Conservation (phyloP, 2,888 invertebrate species). For the Brenthis hecate region DNA sequence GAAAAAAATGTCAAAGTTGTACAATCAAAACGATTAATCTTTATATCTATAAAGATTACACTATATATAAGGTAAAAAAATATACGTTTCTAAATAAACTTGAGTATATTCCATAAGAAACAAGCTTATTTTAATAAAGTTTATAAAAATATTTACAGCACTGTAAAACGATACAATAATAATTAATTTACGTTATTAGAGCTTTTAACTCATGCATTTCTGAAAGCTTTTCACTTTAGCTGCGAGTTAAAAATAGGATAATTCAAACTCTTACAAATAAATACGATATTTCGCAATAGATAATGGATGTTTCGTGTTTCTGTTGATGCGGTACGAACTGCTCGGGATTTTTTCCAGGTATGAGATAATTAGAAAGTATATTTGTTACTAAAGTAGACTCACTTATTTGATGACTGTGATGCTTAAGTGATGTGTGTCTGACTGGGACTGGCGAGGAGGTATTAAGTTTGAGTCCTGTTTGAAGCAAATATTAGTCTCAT, state of each 20-base stretch:
- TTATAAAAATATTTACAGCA: too few species aligned
- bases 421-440: too few species aligned
- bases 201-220: conserved; percentile 1
- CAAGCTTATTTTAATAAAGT: too few species aligned
- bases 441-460: too few species aligned
- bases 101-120: too few species aligned
- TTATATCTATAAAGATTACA: too few species aligned
- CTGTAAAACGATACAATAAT: too few species aligned
- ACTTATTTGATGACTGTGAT: background rate
- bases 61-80: too few species aligned
- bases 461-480: too few species aligned
- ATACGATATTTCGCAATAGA: conserved; percentile 33
- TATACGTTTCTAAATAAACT: too few species aligned
- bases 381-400: background rate
- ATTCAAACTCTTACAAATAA: conserved; percentile 30
- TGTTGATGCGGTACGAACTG: conserved; percentile 33
- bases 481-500: too few species aligned
- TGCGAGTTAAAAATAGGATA: conserved; percentile 32
- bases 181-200: conserved; percentile 1
- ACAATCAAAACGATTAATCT: too few species aligned
- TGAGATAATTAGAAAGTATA: background rate
- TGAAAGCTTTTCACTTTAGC: conserved; percentile 24
- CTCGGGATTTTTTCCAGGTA: conserved; percentile 24
- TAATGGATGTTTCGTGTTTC: conserved; percentile 43
- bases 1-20: background rate